Percentiles rank a stretch among this genome's conserved stretches.
phyloP scores from a whole-genome alignment of 2,113 vertebrate genomes.

The Protomyctophum bolini region DNA sequence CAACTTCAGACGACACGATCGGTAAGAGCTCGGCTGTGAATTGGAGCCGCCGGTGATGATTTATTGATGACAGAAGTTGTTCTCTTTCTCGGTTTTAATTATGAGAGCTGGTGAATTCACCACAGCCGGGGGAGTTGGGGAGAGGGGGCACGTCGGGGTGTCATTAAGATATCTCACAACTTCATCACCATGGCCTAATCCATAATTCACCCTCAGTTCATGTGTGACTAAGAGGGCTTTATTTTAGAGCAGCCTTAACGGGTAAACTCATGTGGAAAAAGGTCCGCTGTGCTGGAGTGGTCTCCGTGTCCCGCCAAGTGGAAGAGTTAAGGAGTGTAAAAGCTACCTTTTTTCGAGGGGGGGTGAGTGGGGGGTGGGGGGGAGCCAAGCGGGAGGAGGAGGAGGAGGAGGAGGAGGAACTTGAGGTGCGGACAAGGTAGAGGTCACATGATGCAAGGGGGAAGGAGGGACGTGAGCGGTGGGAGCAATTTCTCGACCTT shows the following conservation, averaged over 20 bases:
- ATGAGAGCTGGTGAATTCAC: slow-evolving; percentile 71
- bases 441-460: slow-evolving; percentile 51
- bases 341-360: slow-evolving; percentile 79
- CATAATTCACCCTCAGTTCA: slow-evolving; percentile 75
- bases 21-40: slow-evolving; percentile 39
- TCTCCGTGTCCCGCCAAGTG: slow-evolving; percentile 74
- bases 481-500: slow-evolving; percentile 97
- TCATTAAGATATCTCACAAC: slow-evolving; percentile 76
- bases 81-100: slow-evolving; percentile 71
- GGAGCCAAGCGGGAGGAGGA: slow-evolving; percentile 70
- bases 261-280: slow-evolving; percentile 82
- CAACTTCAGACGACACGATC: slow-evolving; percentile 58
- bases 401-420: slow-evolving; percentile 24
- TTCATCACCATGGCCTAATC: slow-evolving; percentile 71
- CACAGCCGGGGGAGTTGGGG: slow-evolving; percentile 45
- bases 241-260: slow-evolving; percentile 73
- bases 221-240: slow-evolving; percentile 75
- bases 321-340: slow-evolving; percentile 92
- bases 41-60: slow-evolving; percentile 61
- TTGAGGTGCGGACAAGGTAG: slow-evolving; percentile 31
- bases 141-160: slow-evolving; percentile 63
- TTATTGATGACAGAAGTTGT: slow-evolving; percentile 74
- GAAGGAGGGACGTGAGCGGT: slow-evolving; percentile 80
- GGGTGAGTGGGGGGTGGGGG: slow-evolving; percentile 69
- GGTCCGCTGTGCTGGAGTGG: slow-evolving; percentile 64